phyloP scores from a whole-genome alignment of 2,888 invertebrate species.

The Xestia ashworthii region DNA sequence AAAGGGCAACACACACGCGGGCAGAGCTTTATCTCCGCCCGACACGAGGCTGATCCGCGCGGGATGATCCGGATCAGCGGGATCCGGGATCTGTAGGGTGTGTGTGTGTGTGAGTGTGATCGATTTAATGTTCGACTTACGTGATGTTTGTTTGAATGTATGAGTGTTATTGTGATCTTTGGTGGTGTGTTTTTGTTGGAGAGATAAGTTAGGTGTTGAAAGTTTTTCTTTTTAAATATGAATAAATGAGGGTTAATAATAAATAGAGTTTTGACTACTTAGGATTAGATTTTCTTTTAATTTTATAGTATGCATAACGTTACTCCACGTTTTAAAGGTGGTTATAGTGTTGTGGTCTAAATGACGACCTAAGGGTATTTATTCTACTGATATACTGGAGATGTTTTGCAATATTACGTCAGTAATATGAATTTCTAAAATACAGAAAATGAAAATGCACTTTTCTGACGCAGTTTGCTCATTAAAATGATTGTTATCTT shows the following conservation, averaged over 20 bases:
- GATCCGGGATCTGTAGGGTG: slow-evolving; percentile 69
- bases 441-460: fast-evolving
- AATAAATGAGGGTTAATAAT: neutral
- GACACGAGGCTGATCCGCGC: slow-evolving; percentile 87
- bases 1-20: slow-evolving; percentile 70
- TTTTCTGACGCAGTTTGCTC: neutral
- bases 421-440: neutral
- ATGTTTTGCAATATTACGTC: neutral
- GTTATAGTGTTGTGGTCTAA: neutral
- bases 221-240: neutral
- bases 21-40: slow-evolving; percentile 87
- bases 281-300: neutral
- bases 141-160: slow-evolving; percentile 50
- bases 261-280: neutral
- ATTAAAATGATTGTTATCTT: slow-evolving; percentile 24
- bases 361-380: no score
- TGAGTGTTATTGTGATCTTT: slow-evolving; percentile 34
- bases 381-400: neutral
- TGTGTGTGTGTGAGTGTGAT: slow-evolving; percentile 73
- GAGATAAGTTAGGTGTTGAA: neutral
- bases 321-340: no score
- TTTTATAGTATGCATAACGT: neutral
- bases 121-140: slow-evolving; percentile 70
- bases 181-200: slow-evolving; percentile 3
- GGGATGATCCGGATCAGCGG: slow-evolving; percentile 88